These are phyloP conservation scores for Melieria omissa DNA, from an alignment of 2,888 invertebrate species.

Conservation along the genomic window DNA sequence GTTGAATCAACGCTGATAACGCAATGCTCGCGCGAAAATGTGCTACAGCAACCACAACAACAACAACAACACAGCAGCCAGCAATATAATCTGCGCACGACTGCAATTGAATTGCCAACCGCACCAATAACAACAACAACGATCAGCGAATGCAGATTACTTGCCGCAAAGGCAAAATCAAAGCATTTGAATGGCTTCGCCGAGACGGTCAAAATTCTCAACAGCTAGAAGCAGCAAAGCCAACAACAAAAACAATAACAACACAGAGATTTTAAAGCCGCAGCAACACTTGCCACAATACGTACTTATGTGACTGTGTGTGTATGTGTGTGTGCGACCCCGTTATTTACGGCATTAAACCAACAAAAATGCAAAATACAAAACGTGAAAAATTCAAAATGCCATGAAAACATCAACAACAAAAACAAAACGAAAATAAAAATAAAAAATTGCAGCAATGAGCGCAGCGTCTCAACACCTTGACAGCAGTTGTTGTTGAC, in stretches of 20 bases:
- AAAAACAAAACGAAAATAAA: constrained; percentile 6
- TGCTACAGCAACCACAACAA: background rate
- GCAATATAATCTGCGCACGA: too few species aligned
- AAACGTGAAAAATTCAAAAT: too few species aligned
- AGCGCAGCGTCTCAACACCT: background rate
- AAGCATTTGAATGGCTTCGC: too few species aligned
- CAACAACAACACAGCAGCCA: background rate
- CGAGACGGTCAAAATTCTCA: too few species aligned
- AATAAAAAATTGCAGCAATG: constrained; percentile 6
- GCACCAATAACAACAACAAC: too few species aligned
- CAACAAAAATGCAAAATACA: background rate
- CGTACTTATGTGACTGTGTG: background rate
- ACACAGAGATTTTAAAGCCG: background rate
- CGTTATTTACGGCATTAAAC: constrained; percentile 33
- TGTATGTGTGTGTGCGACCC: constrained; percentile 23
- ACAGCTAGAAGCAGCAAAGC: background rate
- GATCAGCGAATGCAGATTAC: too few species aligned
- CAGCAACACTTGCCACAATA: constrained; percentile 2
- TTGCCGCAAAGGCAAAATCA: too few species aligned
- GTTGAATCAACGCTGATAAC: too few species aligned
- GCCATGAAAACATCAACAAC: constrained; percentile 6
- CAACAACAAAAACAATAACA: constrained; percentile 18
- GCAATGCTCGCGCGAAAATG: too few species aligned
- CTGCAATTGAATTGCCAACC: too few species aligned
- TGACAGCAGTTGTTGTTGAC: constrained; percentile 2